Base-by-base conservation (phyloP, 2,888 invertebrate genomes). In the Fragum fragum region DNA sequence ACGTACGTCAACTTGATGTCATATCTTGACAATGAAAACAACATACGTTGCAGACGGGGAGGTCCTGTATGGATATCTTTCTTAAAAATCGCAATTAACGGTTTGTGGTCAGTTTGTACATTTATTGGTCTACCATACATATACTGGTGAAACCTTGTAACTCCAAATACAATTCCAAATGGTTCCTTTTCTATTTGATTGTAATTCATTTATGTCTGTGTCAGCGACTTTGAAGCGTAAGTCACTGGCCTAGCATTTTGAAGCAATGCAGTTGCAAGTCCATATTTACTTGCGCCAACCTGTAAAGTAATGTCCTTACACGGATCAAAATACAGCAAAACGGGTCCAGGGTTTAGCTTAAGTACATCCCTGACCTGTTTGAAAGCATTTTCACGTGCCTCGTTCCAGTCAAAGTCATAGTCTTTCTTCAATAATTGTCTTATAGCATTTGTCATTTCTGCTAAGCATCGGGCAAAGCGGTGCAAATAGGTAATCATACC, bases 101-200 rank as follows among this genome's bases (percentile, higher is more conserved):
- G 52, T 52, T 52, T 52, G 14, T 14, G 5, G 16, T 52, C 52
- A n/a, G 52, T 52, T 52, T 7, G 6, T 16, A 52, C 2, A n/a
- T 2, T 21, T 7, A 52, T 7, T 52, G 3, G 3, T 16, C 52
- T 52, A 3, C 52, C 52, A 52, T 52, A 52, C 52, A 52, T 5
- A 36, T 53, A 53, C n/a, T 53, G 53, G n/a, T 53, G 53, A 53
- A 53, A 53, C 23, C n/a, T 53, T n/a, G 14, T 16, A n/a, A 53
- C n/a, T 14, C 53, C 53, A 53, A 53, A 53, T 18, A 53, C n/a
- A 53, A 53, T 53, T 53, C 1, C 53, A 1, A 3, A 0, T 1
- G 18, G 18, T 53, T 53, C 53, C n/a, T 53, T 53, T 53, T 53
- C 53, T n/a, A 53, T 18, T n/a, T 53, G 53, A 1, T 16, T 18